Conservation (phyloP, 1,140 invertebrate genomes). For the Macrocentrus cingulum region DNA sequence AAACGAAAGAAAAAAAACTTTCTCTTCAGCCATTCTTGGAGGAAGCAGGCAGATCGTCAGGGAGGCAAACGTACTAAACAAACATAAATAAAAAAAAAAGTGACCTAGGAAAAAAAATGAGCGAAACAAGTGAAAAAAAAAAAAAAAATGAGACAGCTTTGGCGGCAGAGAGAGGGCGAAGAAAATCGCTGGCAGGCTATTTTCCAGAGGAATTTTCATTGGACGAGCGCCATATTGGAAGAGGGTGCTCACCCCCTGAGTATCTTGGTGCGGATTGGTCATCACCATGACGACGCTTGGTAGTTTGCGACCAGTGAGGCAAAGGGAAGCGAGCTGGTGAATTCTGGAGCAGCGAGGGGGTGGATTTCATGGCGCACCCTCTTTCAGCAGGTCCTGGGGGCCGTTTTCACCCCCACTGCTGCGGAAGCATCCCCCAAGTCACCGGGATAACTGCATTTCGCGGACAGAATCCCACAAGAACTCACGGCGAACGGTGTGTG, state of each 20-base stretch:
- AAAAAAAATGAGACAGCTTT: constrained; percentile 11
- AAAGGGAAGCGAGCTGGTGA: not conserved
- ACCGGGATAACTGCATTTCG: constrained; percentile 57
- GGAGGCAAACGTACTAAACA: constrained; percentile 19
- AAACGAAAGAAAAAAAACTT: constrained; percentile 10
- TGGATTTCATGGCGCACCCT: constrained; percentile 10
- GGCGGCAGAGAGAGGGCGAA: constrained; percentile 30
- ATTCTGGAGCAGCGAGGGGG: not conserved
- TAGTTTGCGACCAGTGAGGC: constrained; percentile 14
- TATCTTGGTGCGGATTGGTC: constrained; percentile 39
- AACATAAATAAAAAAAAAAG: constrained; percentile 20
- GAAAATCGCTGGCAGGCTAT: constrained; percentile 56
- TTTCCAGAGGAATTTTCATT: constrained; percentile 58
- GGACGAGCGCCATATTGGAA: constrained; percentile 51
- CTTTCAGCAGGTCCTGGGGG: constrained; percentile 14
- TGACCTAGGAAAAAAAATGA: constrained; percentile 11
- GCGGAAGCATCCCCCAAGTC: constrained; percentile 39
- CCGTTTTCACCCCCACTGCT: constrained; percentile 5
- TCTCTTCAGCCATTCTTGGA: constrained; percentile 5
- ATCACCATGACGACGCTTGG: constrained; percentile 47
- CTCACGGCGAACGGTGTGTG: constrained; percentile 54
- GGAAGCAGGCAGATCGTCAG: constrained; percentile 9
- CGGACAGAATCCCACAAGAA: constrained; percentile 59
- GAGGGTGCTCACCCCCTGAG: constrained; percentile 29
- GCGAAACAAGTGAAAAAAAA: constrained; percentile 18